Base-by-base conservation (phyloP, 2,797 vertebrate species). In the Diceros bicornis region DNA sequence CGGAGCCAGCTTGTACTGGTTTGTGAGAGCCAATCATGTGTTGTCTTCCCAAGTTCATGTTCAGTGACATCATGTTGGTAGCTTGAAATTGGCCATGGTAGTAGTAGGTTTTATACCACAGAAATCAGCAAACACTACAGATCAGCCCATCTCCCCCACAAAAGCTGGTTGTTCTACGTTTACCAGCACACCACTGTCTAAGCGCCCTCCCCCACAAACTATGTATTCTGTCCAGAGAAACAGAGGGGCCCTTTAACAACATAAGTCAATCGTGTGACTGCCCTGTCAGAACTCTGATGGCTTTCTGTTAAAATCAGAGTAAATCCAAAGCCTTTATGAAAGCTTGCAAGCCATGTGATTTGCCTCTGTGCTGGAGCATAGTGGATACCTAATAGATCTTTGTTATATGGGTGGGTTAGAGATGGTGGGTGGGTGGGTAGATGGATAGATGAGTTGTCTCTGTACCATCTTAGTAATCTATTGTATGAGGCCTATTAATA, bases 231-330 rank as follows among this genome's bases (percentile, higher is more conserved):
- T 52, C 32, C 25, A 84, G n/a, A 94, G 72, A 59, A 81, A 77
- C 64, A 91, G 34, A 91, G 32, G 61, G 11, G 6, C 69, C 71
- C 10, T 97, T n/a, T 79, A 82, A 23, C 7, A 47, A 11, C 27
- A 3, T 9, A 69, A 66, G 37, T 75, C 64, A 27, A 9, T 77
- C 41, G 23, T n/a, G 17, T 82, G 27, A 84, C 59, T 68, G 13
- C 23, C 55, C n/a, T 91, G 57, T 84, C 23, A 41, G 34, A 69
- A 41, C 32, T 81, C 37, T 55, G 0, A 27, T 68, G 27, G 14
- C 55, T 96, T 97, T 82, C 37, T 16, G n/a, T 89, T 86, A 79
- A 69, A 94, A 37, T 87, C 34, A 88, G 71, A 81, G 78, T 77
- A 94, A 92, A 71, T 52, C 44, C 27, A 74, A 64, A 81, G 52